Evolutionary conservation across 2,888 invertebrate genomes (phyloP), one percentile per base, ranked within the genome.

Genomic region (Chorisops tibialis): DNA sequence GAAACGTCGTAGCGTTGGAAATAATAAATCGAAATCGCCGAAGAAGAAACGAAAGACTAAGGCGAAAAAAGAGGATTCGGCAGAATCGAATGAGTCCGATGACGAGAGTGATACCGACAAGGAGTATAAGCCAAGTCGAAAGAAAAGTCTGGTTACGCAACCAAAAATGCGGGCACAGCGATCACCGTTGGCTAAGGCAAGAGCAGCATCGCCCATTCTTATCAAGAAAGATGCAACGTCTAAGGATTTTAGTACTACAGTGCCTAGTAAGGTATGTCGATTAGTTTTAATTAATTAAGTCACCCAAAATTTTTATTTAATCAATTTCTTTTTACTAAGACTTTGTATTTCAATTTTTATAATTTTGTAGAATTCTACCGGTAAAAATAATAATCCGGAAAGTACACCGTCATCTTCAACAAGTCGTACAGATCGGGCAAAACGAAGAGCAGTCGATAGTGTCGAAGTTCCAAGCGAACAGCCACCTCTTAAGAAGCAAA

Each of bases 101-200:
- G 43, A 54, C 18, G 60, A 62, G 48, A 48, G 37, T 16, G 37
- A 65, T 39, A 54, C 41, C 37, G 63, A 62, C 30, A 58, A 67
- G 21, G 71, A 72, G 66, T 72, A 72, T 63, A 72, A 72, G 63
- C 73, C 72, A 48, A 72, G 68, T 62, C 71, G 69, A 61, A 72
- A 72, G 63, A 69, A 67, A 35, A 61, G 59, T 11, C 45, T 48
- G 24, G 47, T 67, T 16, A 62, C 56, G 12, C 62, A 62, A 37
- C 51, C 51, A 21, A 66, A 52, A 52, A 37, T 52, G 41, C 68
- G 71, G 49, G 71, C 69, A 64, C 73, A 72, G 68, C 68, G 72
- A 62, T 73, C 72, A 52, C 72, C 71, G 22, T 66, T 73, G 63
- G 72, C 72, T 59, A 72, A 68, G 62, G 72, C 72, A 18, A 69